A percentile compares a stretch with the other conserved stretches of the same genome.
phyloP scores from a whole-genome alignment of 2,888 invertebrate species.

The Vesta saturnalis region DNA sequence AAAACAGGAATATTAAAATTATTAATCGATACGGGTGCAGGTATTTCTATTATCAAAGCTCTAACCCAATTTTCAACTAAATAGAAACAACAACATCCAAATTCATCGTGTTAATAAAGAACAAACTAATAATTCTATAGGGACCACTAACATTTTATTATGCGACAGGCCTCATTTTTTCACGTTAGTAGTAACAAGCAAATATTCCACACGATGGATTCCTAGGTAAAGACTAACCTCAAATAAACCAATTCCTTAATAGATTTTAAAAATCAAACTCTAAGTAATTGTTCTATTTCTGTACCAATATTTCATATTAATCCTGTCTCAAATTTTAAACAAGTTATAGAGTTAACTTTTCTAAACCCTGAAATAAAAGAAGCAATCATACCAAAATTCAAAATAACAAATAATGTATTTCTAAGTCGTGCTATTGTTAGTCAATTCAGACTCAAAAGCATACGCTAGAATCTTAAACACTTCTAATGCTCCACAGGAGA shows the following conservation, averaged over 20 bases:
- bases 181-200: not conserved
- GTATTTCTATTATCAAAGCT: not conserved
- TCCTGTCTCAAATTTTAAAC: not conserved
- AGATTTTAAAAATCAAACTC: not conserved
- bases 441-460: too few species aligned
- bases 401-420: not conserved
- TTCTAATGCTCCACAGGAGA: not conserved
- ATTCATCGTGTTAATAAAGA: not conserved
- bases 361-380: constrained; percentile 4
- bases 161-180: not conserved
- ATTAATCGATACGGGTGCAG: not conserved
- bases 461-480: not conserved
- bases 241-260: not conserved
- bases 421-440: not conserved
- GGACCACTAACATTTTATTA: not conserved
- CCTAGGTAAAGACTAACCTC: not conserved
- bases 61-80: too few species aligned
- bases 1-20: not conserved
- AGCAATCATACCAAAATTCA: not conserved
- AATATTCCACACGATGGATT: too few species aligned
- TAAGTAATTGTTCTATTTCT: not conserved
- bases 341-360: too few species aligned
- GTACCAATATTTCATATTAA: not conserved
- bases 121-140: not conserved
- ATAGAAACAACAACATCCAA: not conserved